A percentile compares a stretch with the other conserved stretches of the same genome.
These are phyloP conservation scores for Cephus pulcher DNA, from an alignment of 2,888 invertebrate species.

Conservation along the genomic window DNA sequence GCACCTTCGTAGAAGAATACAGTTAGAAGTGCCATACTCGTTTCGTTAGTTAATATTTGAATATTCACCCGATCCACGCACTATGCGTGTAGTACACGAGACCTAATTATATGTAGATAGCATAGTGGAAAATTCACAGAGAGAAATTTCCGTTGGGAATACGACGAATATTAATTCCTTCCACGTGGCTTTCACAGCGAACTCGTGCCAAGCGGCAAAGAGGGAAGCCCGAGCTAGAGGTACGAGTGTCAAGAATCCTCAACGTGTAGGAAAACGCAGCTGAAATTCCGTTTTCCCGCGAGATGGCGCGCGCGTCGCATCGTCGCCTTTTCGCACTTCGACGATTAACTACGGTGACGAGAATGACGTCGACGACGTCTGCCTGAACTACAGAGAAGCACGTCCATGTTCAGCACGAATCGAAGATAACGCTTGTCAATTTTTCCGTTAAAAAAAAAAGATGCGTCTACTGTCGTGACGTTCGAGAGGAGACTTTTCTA, in stretches of 20 bases:
- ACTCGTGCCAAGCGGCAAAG: background rate
- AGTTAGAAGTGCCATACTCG: background rate
- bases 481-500: background rate
- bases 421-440: background rate
- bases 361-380: background rate
- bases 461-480: background rate
- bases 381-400: background rate
- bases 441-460: background rate
- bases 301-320: background rate
- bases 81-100: background rate
- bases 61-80: background rate
- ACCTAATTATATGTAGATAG: background rate
- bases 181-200: background rate
- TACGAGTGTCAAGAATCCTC: background rate
- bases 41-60: background rate
- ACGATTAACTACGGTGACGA: background rate
- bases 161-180: background rate
- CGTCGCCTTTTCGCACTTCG: background rate
- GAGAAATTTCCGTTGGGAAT: background rate
- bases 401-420: background rate
- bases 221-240: background rate
- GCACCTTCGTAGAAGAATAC: background rate
- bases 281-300: background rate
- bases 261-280: background rate
- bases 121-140: background rate